These are phyloP conservation scores for Neodiprion fabricii DNA, from an alignment of 1,140 invertebrate genomes.

Conservation along the genomic window DNA sequence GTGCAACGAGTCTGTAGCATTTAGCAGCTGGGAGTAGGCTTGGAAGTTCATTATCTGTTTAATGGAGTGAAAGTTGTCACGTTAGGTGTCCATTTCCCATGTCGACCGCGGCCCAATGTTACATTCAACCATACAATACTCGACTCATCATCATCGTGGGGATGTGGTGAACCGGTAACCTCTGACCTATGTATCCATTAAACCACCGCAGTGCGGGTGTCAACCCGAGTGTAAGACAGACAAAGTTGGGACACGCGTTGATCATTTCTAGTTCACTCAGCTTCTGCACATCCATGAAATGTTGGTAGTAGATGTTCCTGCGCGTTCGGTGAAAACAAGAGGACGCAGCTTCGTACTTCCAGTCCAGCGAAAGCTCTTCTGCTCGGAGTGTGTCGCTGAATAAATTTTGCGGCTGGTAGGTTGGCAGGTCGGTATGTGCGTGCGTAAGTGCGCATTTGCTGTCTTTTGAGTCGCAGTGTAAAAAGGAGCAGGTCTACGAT, in stretches of 20 bases:
- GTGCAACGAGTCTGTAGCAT: background rate
- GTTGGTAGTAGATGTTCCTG: too few relatives aligned
- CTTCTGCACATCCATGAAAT: too few relatives aligned
- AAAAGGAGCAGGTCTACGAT: too few relatives aligned
- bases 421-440: background rate
- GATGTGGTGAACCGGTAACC: background rate
- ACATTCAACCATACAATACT: constrained; percentile 7
- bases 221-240: too few relatives aligned
- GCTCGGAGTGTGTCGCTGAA: background rate
- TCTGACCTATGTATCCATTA: background rate
- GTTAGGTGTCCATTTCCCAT: constrained; percentile 48
- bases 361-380: background rate
- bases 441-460: background rate
- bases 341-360: background rate
- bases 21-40: background rate
- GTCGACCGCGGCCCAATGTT: constrained; percentile 35
- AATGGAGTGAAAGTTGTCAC: constrained; percentile 45
- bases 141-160: background rate
- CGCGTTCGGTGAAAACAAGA: too few relatives aligned
- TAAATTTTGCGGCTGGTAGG: background rate
- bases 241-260: too few relatives aligned
- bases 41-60: constrained; percentile 46
- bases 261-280: too few relatives aligned
- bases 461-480: background rate
- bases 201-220: background rate